Evolutionary conservation across 2,888 invertebrate genomes (phyloP).

Genomic region (Blastobasis adustella): DNA sequence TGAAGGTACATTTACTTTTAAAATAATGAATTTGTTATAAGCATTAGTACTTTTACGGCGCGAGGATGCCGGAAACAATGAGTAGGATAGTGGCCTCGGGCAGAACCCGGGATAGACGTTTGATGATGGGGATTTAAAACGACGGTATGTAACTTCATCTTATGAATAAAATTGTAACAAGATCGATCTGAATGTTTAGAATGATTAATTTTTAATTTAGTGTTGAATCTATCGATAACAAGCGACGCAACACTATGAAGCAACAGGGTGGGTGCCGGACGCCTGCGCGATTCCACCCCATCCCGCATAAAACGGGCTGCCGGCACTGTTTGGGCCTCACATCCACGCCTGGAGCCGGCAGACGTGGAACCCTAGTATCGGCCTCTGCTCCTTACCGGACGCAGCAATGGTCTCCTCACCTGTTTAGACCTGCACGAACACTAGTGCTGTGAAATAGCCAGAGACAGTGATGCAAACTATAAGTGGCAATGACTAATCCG

Average conservation of each 20-base stretch:
- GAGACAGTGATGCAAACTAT: constrained; percentile 30
- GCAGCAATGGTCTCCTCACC: constrained; percentile 41
- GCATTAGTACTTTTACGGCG: no score
- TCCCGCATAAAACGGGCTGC: constrained; percentile 46
- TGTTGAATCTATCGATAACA: constrained; percentile 26
- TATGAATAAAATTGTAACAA: no score
- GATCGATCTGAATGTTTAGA: no score
- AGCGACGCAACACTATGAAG: constrained; percentile 43
- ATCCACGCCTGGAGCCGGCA: constrained; percentile 44
- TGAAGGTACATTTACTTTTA: no score
- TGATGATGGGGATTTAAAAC: no score
- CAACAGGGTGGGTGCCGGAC: constrained; percentile 74
- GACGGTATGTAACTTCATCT: no score
- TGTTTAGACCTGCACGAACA: constrained; percentile 16
- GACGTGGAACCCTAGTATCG: constrained; percentile 24
- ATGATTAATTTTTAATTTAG: neutral
- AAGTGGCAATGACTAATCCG: constrained; percentile 33
- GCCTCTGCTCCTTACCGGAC: constrained; percentile 22
- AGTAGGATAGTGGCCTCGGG: no score
- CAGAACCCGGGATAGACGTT: no score
- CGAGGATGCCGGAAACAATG: no score
- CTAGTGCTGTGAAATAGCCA: no score
- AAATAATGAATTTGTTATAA: no score
- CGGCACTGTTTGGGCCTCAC: constrained; percentile 44
- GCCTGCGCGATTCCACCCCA: constrained; percentile 66